These are phyloP conservation scores for Zoanthus gigantus DNA, from an alignment of 92 coral and sea anemone species.

Conservation along the genomic window DNA sequence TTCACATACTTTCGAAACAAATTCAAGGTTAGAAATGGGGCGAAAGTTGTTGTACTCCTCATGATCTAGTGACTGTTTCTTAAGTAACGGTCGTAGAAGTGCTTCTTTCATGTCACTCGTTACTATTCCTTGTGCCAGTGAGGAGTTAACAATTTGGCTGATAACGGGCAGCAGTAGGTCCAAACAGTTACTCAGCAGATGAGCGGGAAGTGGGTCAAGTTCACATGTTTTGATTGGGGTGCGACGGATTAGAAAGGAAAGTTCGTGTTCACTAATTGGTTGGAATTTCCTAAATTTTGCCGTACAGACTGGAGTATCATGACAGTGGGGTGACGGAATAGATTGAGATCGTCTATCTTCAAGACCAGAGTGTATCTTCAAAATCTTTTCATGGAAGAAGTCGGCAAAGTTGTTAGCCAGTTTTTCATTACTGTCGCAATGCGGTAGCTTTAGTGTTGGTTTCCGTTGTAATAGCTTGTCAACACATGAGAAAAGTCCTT, in stretches of 20 bases:
- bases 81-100: slow-evolving; percentile 35
- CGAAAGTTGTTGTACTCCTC: slow-evolving; percentile 34
- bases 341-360: slow-evolving; percentile 31
- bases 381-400: slow-evolving; percentile 43
- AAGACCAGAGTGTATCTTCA: slow-evolving; percentile 34
- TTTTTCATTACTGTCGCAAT: slow-evolving; percentile 21
- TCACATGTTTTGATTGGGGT: slow-evolving; percentile 36
- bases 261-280: slow-evolving; percentile 30
- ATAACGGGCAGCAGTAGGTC: slow-evolving; percentile 31
- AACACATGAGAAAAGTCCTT: slow-evolving; percentile 44
- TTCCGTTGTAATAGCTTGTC: slow-evolving; percentile 49
- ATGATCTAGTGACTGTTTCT: slow-evolving; percentile 45
- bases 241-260: slow-evolving; percentile 35
- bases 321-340: slow-evolving; percentile 28
- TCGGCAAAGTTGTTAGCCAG: slow-evolving; percentile 52
- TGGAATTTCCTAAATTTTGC: slow-evolving; percentile 30
- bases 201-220: slow-evolving; percentile 52
- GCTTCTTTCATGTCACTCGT: slow-evolving; percentile 42
- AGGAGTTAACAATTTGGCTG: slow-evolving; percentile 30
- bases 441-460: slow-evolving; percentile 39
- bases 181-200: slow-evolving; percentile 22
- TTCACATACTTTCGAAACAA: slow-evolving; percentile 45
- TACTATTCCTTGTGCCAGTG: slow-evolving; percentile 31
- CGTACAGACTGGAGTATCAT: slow-evolving; percentile 29
- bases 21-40: slow-evolving; percentile 47